These are phyloP conservation scores for Protonibea diacanthus DNA, from an alignment of 2,797 vertebrate species.

Conservation along the genomic window DNA sequence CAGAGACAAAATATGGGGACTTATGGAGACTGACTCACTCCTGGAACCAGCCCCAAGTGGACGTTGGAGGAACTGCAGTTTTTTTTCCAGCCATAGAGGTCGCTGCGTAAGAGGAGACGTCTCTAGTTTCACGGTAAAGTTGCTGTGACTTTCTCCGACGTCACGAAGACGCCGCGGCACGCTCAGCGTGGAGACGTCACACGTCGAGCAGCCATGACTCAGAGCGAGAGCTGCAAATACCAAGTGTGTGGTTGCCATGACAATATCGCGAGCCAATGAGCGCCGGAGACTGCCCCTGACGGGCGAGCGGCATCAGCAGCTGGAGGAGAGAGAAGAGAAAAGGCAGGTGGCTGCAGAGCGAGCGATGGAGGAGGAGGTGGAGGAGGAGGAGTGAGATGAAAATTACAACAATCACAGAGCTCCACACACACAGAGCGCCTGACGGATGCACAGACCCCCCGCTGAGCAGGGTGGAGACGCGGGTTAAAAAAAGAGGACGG, in stretches of 20 bases:
- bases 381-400: conserved; percentile 55
- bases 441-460: conserved; percentile 38
- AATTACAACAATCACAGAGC: conserved; percentile 76
- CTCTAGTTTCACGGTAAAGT: too few relatives aligned
- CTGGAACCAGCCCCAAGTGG: too few relatives aligned
- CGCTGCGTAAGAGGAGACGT: too few relatives aligned
- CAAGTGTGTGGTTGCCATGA: conserved; percentile 88
- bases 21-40: too few relatives aligned
- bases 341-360: conserved; percentile 84
- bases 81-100: too few relatives aligned
- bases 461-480: conserved; percentile 37
- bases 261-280: conserved; percentile 86
- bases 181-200: background rate
- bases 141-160: too few relatives aligned
- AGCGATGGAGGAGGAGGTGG: conserved; percentile 39
- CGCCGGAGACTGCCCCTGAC: conserved; percentile 75
- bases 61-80: too few relatives aligned
- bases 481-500: conserved; percentile 37
- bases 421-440: conserved; percentile 37
- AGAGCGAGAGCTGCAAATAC: conserved; percentile 77
- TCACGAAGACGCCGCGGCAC: background rate
- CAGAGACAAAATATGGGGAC: too few relatives aligned
- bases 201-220: conserved; percentile 19
- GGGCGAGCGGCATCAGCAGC: conserved; percentile 59
- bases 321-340: background rate